Evolutionary conservation across 2,888 invertebrate genomes (phyloP).

Genomic region (Eupithecia vulgata): DNA sequence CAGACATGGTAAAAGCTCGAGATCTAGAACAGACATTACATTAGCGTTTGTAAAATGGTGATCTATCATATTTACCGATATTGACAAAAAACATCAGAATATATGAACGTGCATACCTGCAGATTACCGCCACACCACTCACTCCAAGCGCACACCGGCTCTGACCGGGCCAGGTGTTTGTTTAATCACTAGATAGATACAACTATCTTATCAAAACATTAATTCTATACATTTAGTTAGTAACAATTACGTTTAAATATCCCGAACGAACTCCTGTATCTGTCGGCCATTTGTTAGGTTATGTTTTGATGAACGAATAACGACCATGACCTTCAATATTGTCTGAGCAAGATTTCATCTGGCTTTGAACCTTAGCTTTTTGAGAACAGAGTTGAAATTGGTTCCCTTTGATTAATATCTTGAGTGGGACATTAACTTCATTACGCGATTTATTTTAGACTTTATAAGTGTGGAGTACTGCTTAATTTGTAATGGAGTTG

Average conservation of each 20-base stretch:
- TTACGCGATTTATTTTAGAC: background rate
- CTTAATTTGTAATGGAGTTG: background rate
- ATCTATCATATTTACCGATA: background rate
- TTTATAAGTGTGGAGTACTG: background rate
- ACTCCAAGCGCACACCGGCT: background rate
- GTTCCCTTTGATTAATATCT: background rate
- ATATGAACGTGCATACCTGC: background rate
- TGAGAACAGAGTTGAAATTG: background rate
- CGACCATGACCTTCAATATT: slow-evolving; percentile 3
- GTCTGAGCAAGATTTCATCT: background rate
- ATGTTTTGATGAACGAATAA: slow-evolving; percentile 6
- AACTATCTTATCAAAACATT: slow-evolving; percentile 9
- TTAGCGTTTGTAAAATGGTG: background rate
- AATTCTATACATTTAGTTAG: background rate
- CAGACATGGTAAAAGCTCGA: too few species aligned
- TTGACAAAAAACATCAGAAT: background rate
- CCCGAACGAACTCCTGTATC: background rate
- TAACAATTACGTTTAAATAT: background rate
- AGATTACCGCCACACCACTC: background rate
- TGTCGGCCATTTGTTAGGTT: background rate
- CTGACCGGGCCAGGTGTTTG: background rate
- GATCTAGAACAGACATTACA: too few species aligned
- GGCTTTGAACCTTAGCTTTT: background rate
- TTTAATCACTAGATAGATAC: background rate
- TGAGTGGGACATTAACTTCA: background rate